Base-by-base conservation (phyloP, 2,888 invertebrate genomes). In the Oxyscelio sp. region DNA sequence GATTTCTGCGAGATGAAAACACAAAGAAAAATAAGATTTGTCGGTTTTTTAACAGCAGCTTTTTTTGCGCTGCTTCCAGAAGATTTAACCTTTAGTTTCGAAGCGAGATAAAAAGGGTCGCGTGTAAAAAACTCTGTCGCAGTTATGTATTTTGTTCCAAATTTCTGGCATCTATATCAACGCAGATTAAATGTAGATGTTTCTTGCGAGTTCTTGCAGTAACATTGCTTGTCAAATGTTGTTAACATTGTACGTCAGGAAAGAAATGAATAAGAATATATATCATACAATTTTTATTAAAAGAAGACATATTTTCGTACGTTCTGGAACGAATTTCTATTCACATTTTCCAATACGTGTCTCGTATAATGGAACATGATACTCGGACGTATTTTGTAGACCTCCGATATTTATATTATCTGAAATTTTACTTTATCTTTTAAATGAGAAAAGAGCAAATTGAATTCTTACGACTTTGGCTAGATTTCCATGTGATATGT, bases 61-160 rank as follows among this genome's bases (percentile, higher is more conserved):
- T 43, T 74, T 74, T 65, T 56, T 63, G 31, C 52, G 22, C 56
- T 52, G 45, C 63, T 74, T 74, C 63, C 77, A 34, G 43, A 59
- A 68, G 50, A 59, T 78, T 59, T 68, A 78, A 50, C 66, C 24
- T 58, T 75, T 50, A 66, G 63, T 59, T 74, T 74, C 43, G 40
- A 54, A 43, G 50, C 31, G 31, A 54, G 74, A 63, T 74, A 74
- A 74, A 74, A 74, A 74, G 63, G 43, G 31, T 27, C 17, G 21
- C 13, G n/a, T 52, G 22, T 61, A 71, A 73, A 66, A 66, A 38
- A 27, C 19, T 38, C 45, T 24, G 56, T 31, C 38, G 34, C 27
- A 52, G 68, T 56, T 70, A 48, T 43, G 34, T 31, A 70, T 66
- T 66, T 56, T 31, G 13, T 61, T 43, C 52, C 11, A 22, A 61